Evolutionary conservation across 92 coral and sea anemone species (phyloP), one percentile per base, ranked within the genome.

Genomic region (Palythoa grandis): DNA sequence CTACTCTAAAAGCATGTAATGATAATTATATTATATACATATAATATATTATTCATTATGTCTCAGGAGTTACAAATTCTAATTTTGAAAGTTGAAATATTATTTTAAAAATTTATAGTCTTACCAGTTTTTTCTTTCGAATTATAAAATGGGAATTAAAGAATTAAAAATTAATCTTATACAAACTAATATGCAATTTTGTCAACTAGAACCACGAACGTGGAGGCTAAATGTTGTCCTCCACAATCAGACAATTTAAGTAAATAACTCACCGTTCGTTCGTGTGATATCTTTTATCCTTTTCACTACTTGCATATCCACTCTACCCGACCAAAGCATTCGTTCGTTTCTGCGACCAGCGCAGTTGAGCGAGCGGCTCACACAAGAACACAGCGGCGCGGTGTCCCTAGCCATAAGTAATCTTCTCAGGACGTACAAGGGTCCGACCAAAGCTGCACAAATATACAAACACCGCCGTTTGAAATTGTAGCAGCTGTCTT

Each of bases 271-370:
- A 94, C 98, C 98, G 92, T 92, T 92, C 5, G 98, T 94, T 61
- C 98, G 83, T 25, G 98, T 93, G 60, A 94, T 85, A 76, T 94
- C 98, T 75, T 94, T 94, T 29, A 94, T 91, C 71, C 93, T 84
- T 79, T 92, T 94, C 5, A 92, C 92, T 24, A 88, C 89, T 84
- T 88, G 90, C 71, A 94, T 72, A 78, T 94, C 98, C 65, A 94
- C 87, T 22, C 91, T 92, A 13, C 92, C 94, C 52, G 96, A 93
- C 98, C 98, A 94, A 8, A 91, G 60, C 25, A 91, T 90, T 47
- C 74, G 74, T 25, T 47, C 47, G 60, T 40, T 23, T 14, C 7
- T 67, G 74, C 37, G 74, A 25, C 22, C 38, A 22, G 37, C 75
- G 24, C 84, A 58, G 68, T 87, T 86, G 19, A 73, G 56, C 1